phyloP scores from a whole-genome alignment of 2,888 invertebrate genomes.

The Dysmachus trigonus region DNA sequence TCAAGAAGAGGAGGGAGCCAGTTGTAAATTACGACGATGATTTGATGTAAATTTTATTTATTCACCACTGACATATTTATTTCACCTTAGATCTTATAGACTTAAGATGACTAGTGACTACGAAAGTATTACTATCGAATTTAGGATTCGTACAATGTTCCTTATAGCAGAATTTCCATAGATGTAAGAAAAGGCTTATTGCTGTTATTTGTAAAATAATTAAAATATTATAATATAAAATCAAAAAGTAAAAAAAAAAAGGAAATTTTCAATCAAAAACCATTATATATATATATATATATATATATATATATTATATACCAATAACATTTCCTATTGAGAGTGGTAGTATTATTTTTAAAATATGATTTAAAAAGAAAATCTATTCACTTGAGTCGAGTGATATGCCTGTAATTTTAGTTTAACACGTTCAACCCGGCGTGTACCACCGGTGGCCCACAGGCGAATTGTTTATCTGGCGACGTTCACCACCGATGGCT shows the following conservation, averaged over 20 bases:
- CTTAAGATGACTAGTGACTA: background rate
- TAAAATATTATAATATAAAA: background rate
- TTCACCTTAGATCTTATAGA: background rate
- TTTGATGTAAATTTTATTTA: background rate
- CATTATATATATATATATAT: too few relatives aligned
- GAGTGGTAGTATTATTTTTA: too few relatives aligned
- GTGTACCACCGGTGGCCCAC: too few relatives aligned
- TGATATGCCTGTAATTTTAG: too few relatives aligned
- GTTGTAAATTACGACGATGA: background rate
- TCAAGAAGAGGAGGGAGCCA: background rate
- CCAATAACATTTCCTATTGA: too few relatives aligned
- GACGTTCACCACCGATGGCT: too few relatives aligned
- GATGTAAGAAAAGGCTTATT: slow-evolving; percentile 1
- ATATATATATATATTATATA: too few relatives aligned
- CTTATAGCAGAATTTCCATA: slow-evolving; percentile 7
- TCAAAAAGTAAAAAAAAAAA: background rate
- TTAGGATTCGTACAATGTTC: background rate
- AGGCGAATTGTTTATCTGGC: too few relatives aligned
- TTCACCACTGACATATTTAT: background rate
- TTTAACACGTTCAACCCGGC: too few relatives aligned
- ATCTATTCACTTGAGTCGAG: too few relatives aligned
- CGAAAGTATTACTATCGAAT: background rate
- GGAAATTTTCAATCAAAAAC: background rate
- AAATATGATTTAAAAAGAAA: too few relatives aligned
- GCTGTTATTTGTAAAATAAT: background rate